phyloP scores from a whole-genome alignment of 2,113 vertebrate genomes.

The Thomomys bottae region DNA sequence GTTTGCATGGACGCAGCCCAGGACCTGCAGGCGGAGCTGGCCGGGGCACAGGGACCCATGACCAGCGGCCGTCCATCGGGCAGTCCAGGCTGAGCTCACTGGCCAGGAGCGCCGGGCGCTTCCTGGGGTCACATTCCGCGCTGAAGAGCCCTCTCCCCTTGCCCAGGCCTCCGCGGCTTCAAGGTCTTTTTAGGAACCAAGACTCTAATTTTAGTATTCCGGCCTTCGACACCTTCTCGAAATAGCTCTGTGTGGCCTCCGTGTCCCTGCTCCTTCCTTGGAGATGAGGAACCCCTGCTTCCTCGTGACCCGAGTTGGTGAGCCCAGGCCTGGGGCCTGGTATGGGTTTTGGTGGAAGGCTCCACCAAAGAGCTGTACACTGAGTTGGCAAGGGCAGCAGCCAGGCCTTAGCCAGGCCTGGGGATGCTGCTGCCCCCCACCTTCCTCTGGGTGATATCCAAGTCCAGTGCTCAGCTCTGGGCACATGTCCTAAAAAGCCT shows the following conservation, averaged over 20 bases:
- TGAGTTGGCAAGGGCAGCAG: background rate
- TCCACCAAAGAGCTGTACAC: too few relatives aligned
- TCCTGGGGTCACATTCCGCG: conserved; percentile 84
- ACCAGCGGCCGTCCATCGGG: rapidly evolving
- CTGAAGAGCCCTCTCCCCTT: conserved; percentile 83
- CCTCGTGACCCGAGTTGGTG: background rate
- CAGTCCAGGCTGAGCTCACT: conserved; percentile 81
- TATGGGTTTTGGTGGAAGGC: conserved; percentile 50
- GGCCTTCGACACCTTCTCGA: conserved; percentile 82
- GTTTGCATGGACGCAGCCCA: conserved; percentile 70
- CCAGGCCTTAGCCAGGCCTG: too few relatives aligned
- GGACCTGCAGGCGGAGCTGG: background rate
- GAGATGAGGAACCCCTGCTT: conserved; percentile 57
- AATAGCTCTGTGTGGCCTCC: conserved; percentile 82
- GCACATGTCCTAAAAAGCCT: background rate
- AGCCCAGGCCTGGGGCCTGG: conserved; percentile 45
- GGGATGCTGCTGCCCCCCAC: too few relatives aligned
- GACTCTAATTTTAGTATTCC: conserved; percentile 85
- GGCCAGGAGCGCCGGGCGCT: conserved; percentile 27
- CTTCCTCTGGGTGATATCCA: too few relatives aligned
- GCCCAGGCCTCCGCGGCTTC: conserved; percentile 57
- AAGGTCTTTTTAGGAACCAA: conserved; percentile 85
- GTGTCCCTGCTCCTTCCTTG: conserved; percentile 58
- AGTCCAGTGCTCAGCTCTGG: too few relatives aligned
- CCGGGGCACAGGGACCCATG: conserved; percentile 1